phyloP scores from a whole-genome alignment of 2,113 vertebrate genomes.

The Hemicordylus capensis region DNA sequence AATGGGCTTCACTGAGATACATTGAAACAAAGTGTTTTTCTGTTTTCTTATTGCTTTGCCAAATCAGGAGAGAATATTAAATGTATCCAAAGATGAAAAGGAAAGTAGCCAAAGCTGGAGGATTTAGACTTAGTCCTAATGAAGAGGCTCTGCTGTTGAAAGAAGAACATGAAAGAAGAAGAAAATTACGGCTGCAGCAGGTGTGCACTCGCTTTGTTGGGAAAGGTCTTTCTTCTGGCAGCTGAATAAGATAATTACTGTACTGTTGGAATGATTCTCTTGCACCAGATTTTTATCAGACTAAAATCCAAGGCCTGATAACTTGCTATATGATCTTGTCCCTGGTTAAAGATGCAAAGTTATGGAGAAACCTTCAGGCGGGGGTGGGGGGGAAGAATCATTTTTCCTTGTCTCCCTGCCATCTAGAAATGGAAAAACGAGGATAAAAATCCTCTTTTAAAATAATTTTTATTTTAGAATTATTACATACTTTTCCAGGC shows the following conservation, averaged over 20 bases:
- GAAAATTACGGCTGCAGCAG: conserved; percentile 91
- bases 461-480: too few species aligned
- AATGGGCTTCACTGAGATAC: neutral
- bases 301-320: neutral
- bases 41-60: neutral
- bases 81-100: conserved; percentile 78
- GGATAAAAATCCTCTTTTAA: too few species aligned
- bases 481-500: too few species aligned
- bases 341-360: too few species aligned
- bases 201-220: conserved; percentile 67
- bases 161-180: conserved; percentile 89
- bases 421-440: too few species aligned
- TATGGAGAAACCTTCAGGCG: too few species aligned
- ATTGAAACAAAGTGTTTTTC: neutral
- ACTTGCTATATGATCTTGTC: neutral
- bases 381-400: too few species aligned
- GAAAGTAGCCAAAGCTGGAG: conserved; percentile 71
- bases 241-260: neutral
- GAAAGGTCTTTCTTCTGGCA: neutral
- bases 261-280: neutral
- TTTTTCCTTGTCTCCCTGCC: too few species aligned
- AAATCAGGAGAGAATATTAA: conserved; percentile 27
- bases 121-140: conserved; percentile 87
- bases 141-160: conserved; percentile 88
- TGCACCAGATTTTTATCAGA: neutral